Evolutionary conservation across 2,113 vertebrate species (phyloP).

Genomic region (Myotis yumanensis): DNA sequence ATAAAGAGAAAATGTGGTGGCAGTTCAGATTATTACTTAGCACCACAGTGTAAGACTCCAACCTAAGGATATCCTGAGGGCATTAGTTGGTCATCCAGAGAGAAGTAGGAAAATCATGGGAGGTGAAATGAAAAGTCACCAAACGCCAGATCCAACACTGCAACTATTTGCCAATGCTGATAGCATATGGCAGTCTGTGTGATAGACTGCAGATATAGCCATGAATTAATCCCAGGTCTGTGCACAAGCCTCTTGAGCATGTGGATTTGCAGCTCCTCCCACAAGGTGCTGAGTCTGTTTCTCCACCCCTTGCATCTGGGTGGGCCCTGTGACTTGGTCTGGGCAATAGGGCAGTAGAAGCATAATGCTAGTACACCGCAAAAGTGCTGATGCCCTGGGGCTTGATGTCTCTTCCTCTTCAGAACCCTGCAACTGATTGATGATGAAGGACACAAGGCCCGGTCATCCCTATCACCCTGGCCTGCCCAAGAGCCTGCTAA

Average conservation of each 20-base stretch:
- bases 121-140: not conserved
- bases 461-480: not conserved
- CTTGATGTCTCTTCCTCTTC: not conserved
- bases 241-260: no score
- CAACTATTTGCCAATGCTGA: no score
- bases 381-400: accelerated
- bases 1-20: not conserved
- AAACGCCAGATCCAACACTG: no score
- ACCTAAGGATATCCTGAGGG: not conserved
- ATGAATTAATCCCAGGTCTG: no score
- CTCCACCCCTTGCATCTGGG: not conserved
- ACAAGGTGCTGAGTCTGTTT: not conserved
- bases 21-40: not conserved
- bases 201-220: no score
- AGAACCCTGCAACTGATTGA: not conserved
- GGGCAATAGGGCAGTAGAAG: no score
- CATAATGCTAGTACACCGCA: no score
- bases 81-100: not conserved
- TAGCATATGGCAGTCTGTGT: no score
- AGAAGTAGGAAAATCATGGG: not conserved
- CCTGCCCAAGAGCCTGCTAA: not conserved
- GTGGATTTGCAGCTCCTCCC: not conserved
- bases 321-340: not conserved
- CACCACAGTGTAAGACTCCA: not conserved
- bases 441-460: not conserved